Evolutionary conservation across 2,888 invertebrate species (phyloP).

Genomic region (Pegoplata infirma): DNA sequence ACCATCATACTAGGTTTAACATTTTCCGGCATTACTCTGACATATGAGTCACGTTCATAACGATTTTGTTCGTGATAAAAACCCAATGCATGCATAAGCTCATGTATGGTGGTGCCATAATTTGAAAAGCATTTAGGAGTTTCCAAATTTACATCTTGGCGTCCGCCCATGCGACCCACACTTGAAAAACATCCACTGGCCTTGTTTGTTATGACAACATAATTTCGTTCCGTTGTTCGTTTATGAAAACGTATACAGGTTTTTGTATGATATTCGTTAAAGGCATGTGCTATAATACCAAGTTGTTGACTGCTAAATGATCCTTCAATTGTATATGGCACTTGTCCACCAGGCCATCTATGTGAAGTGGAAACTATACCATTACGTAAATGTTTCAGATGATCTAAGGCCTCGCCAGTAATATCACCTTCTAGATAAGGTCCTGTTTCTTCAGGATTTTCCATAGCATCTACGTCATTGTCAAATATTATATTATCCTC

Average conservation of each 20-base stretch:
- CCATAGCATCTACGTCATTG: slow-evolving; percentile 58
- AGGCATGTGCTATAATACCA: slow-evolving; percentile 83
- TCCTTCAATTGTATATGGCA: slow-evolving; percentile 85
- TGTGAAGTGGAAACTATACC: slow-evolving; percentile 80
- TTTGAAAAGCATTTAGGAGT: slow-evolving; percentile 85
- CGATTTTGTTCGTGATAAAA: slow-evolving; percentile 91
- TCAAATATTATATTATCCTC: not conserved
- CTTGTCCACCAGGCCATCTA: slow-evolving; percentile 83
- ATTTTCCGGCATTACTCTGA: slow-evolving; percentile 83
- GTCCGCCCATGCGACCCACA: slow-evolving; percentile 84
- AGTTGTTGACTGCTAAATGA: slow-evolving; percentile 81
- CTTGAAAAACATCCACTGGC: slow-evolving; percentile 89
- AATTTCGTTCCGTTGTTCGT: slow-evolving; percentile 82
- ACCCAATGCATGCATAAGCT: slow-evolving; percentile 87
- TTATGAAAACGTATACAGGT: slow-evolving; percentile 87
- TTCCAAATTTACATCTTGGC: slow-evolving; percentile 84
- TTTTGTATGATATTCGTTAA: slow-evolving; percentile 84
- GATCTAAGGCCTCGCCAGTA: slow-evolving; percentile 79
- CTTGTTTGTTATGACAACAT: slow-evolving; percentile 82
- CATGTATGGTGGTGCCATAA: slow-evolving; percentile 86
- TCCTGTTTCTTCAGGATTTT: slow-evolving; percentile 89
- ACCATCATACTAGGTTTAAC: slow-evolving; percentile 82
- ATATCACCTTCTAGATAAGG: slow-evolving; percentile 89
- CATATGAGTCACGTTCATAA: slow-evolving; percentile 85
- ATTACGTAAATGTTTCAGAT: slow-evolving; percentile 78